These are phyloP conservation scores for Setophaga kirtlandii DNA, from an alignment of 2,113 vertebrate genomes.

Conservation along the genomic window DNA sequence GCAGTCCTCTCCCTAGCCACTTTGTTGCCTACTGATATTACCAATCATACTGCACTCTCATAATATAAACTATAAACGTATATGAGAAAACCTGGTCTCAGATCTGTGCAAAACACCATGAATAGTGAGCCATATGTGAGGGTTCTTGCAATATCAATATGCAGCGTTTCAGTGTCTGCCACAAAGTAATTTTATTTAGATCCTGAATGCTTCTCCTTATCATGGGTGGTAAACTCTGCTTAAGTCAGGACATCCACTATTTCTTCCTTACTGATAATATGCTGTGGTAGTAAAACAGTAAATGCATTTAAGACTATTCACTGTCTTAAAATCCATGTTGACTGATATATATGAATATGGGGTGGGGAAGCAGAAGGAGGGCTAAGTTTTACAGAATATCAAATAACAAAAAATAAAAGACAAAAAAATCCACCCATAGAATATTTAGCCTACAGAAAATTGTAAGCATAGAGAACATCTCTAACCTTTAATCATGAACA, in stretches of 20 bases:
- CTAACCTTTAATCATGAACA: neutral
- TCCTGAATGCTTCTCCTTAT: neutral
- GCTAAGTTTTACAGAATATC: neutral
- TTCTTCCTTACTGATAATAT: neutral
- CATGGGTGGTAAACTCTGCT: neutral
- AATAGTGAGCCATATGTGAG: fast-evolving
- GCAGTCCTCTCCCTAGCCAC: neutral
- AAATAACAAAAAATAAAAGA: neutral
- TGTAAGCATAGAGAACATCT: neutral
- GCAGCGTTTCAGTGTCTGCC: neutral
- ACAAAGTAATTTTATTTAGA: neutral
- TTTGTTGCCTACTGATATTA: neutral
- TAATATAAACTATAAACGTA: neutral
- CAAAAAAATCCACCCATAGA: neutral
- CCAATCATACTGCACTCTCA: neutral
- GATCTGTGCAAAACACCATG: neutral
- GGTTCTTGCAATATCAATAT: neutral
- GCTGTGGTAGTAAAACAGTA: neutral
- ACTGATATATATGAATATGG: neutral
- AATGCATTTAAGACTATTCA: neutral
- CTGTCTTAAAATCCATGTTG: neutral
- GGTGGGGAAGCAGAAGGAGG: neutral
- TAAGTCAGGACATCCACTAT: neutral
- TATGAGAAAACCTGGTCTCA: neutral
- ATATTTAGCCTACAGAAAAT: neutral